Base-by-base conservation (phyloP, 2,797 vertebrate species). In the Galaxias olidus region DNA sequence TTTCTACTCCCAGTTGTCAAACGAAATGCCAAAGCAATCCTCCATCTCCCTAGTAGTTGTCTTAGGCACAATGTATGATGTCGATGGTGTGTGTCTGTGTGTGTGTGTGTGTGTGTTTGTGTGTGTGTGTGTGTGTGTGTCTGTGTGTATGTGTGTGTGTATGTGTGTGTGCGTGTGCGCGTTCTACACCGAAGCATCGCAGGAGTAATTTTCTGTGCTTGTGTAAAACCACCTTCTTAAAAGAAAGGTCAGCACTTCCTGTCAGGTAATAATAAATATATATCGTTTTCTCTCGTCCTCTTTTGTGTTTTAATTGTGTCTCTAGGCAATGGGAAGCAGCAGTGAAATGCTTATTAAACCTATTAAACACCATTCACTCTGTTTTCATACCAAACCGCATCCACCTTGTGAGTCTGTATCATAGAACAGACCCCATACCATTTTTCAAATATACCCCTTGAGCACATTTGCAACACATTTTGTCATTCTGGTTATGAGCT, bases 1-100 rank as follows among this genome's bases (percentile, higher is more conserved):
- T 60, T 49, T 65, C 41, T 49, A 52, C 48, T 66, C 45, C n/a
- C 45, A 42, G 40, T 7, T 74, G 82, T 82, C 79, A 79, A 80
- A 82, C 75, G 78, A 86, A 90, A 90, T 87, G 85, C 86, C 86
- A 87, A 17, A 73, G 76, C 79, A 71, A 69, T 74, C 73, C 72
- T 78, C 73, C 56, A 19, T 84, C 77, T 83, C 47, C 12, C 78
- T 87, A 84, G 83, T 77, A 43, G 74, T 66, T n/a, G 79, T 55
- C 30, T 59, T 48, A 46, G 78, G 68, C 63, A 13, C 63, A 59
- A 63, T 61, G 45, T 20, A 8, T 11, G 68, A 61, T 77, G 47
- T 8, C n/a, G n/a, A n/a, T n/a, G n/a, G n/a, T n/a, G n/a, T 55
- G 43, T 47, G 61, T 54, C n/a, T 47, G 18, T 56, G 41, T 10